Evolutionary conservation across 1,140 invertebrate genomes (phyloP).

Genomic region (Macrostomum lignano): DNA sequence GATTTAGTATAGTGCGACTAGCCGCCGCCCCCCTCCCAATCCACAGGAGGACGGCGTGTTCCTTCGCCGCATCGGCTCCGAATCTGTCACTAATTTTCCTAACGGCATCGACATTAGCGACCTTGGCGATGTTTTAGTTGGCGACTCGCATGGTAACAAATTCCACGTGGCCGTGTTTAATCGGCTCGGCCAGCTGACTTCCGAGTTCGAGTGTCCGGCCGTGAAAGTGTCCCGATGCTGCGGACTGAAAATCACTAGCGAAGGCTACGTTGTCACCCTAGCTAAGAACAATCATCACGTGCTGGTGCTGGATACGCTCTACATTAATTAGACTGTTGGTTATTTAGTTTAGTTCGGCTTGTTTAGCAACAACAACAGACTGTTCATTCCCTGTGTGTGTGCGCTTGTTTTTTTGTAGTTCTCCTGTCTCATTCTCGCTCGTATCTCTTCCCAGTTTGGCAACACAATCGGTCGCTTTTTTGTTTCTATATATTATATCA

Average conservation of each 20-base stretch:
- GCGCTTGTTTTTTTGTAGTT: too few species aligned
- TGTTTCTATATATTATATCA: too few species aligned
- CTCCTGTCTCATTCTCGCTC: too few species aligned
- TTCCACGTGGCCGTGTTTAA: constrained; percentile 74
- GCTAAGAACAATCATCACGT: constrained; percentile 95
- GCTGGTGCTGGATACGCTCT: constrained; percentile 68
- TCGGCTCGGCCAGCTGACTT: constrained; percentile 50
- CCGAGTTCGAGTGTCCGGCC: constrained; percentile 77
- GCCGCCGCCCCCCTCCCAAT: too few species aligned
- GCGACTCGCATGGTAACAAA: constrained; percentile 81
- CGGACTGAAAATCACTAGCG: constrained; percentile 73
- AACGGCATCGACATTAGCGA: constrained; percentile 89
- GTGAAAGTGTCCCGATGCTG: constrained; percentile 87
- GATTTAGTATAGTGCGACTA: too few species aligned
- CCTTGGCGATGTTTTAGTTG: constrained; percentile 71
- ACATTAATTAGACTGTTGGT: too few species aligned
- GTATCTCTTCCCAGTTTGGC: too few species aligned
- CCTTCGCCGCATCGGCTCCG: constrained; percentile 62
- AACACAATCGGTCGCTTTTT: too few species aligned
- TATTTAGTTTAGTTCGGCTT: too few species aligned
- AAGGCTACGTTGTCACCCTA: constrained; percentile 76
- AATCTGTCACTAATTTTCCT: constrained; percentile 76
- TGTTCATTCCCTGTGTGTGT: too few species aligned
- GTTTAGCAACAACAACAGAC: too few species aligned
- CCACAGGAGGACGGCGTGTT: constrained; percentile 63